A percentile compares a stretch with the other conserved stretches of the same genome.
Evolutionary conservation across 2,797 vertebrate genomes (phyloP).

Genomic region (Chiroxiphia lanceolata): DNA sequence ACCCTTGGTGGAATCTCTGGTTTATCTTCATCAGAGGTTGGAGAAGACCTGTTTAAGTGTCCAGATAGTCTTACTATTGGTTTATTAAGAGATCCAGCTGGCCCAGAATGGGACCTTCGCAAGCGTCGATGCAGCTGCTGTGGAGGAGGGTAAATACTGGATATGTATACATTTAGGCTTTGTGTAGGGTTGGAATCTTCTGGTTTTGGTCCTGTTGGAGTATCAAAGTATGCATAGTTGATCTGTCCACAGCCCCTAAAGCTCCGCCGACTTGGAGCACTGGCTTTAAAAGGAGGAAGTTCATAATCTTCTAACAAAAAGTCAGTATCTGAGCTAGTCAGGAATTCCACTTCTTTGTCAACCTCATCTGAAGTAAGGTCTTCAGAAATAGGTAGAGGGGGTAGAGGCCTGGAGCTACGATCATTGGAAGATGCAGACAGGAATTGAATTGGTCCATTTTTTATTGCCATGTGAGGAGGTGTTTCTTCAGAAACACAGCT

Average conservation of each 20-base stretch:
- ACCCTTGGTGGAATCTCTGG: constrained; percentile 90
- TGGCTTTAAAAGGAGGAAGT: constrained; percentile 78
- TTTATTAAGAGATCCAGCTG: constrained; percentile 93
- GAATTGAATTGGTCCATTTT: constrained; percentile 40
- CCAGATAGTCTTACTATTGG: constrained; percentile 77
- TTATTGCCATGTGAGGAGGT: constrained; percentile 79
- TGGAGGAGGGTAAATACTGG: constrained; percentile 50
- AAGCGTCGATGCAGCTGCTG: constrained; percentile 82
- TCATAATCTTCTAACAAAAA: constrained; percentile 75
- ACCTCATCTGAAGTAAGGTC: constrained; percentile 79
- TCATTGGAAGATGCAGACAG: constrained; percentile 40
- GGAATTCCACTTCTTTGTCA: constrained; percentile 90
- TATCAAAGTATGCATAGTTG: constrained; percentile 91
- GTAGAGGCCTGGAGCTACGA: constrained; percentile 88
- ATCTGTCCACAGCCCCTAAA: constrained; percentile 89
- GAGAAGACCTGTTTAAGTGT: constrained; percentile 74
- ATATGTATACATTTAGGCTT: constrained; percentile 48
- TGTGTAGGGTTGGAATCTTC: constrained; percentile 55
- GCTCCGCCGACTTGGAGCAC: constrained; percentile 81
- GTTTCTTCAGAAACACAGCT: constrained; percentile 70
- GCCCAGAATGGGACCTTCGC: constrained; percentile 90
- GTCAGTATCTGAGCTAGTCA: constrained; percentile 85
- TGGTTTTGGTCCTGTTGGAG: constrained; percentile 67
- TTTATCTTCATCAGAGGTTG: constrained; percentile 82
- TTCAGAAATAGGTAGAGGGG: constrained; percentile 83